These are phyloP conservation scores for Chelonus insularis DNA, from an alignment of 1,140 invertebrate species.

Conservation along the genomic window DNA sequence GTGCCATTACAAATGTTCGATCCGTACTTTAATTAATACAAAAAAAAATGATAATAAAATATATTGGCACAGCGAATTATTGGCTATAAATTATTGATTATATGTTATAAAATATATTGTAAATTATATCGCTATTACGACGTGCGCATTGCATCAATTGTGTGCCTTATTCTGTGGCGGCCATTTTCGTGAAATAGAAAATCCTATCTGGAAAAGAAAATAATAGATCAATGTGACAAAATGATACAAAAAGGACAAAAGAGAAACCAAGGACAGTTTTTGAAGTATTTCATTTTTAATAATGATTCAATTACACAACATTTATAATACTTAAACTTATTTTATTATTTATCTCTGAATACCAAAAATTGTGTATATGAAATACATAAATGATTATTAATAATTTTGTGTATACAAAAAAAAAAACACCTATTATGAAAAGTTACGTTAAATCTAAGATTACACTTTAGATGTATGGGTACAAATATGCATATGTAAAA, in stretches of 20 bases:
- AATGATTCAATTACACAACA: no score
- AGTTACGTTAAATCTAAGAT: constrained; percentile 55
- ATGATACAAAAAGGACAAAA: background rate
- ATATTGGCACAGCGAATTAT: constrained; percentile 25
- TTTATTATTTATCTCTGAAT: no score
- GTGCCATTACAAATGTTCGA: constrained; percentile 2
- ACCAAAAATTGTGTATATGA: no score
- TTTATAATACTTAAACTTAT: no score
- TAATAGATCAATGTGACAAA: constrained; percentile 1
- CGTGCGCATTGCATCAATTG: constrained; percentile 59
- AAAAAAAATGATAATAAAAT: constrained; percentile 4
- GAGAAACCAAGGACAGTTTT: background rate
- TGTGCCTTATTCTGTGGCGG: constrained; percentile 60
- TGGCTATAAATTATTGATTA: constrained; percentile 17
- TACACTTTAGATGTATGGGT: constrained; percentile 52
- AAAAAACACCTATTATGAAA: no score
- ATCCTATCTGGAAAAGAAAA: constrained; percentile 40
- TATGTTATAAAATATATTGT: constrained; percentile 27
- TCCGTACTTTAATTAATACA: constrained; percentile 1
- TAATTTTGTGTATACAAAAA: no score
- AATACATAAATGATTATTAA: no score
- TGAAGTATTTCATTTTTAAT: no score
- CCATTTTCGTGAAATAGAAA: constrained; percentile 51
- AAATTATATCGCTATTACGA: constrained; percentile 45
- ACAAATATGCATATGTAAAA: constrained; percentile 52